A percentile compares a stretch with the other conserved stretches of the same genome.
phyloP scores from a whole-genome alignment of 2,888 invertebrate genomes.

The Hirtodrosophila confusa region DNA sequence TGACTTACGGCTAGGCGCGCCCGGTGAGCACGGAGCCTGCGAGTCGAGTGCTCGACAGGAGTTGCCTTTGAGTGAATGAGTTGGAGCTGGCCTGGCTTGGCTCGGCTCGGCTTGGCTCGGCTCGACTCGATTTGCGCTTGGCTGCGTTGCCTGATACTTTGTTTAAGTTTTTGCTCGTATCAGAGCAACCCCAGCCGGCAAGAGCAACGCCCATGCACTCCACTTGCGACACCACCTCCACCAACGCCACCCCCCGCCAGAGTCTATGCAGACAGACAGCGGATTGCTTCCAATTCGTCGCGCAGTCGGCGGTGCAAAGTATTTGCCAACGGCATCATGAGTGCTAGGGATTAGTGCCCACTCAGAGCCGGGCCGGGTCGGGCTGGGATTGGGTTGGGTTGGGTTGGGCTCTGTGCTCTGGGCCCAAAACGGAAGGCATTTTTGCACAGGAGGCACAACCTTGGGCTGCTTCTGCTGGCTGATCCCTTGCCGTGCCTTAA shows the following conservation, averaged over 20 bases:
- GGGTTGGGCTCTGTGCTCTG: conserved; percentile 17
- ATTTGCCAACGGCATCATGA: conserved; percentile 77
- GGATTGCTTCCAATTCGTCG: conserved; percentile 81
- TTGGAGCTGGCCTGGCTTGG: conserved; percentile 22
- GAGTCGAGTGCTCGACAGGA: conserved; percentile 57
- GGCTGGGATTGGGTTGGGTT: conserved; percentile 16
- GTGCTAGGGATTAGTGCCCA: conserved; percentile 75
- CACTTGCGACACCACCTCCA: conserved; percentile 36
- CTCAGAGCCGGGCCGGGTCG: conserved; percentile 39
- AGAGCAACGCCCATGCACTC: conserved; percentile 73
- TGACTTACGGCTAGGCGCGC: conserved; percentile 58
- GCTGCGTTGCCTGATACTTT: conserved; percentile 76
- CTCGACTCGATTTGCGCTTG: conserved; percentile 67
- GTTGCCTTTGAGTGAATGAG: conserved; percentile 40
- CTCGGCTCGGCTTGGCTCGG: conserved; percentile 2
- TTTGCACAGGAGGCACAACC: conserved; percentile 62
- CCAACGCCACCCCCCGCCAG: conserved; percentile 9
- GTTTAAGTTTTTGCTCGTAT: conserved; percentile 67
- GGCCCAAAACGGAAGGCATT: conserved; percentile 56
- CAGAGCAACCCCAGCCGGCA: conserved; percentile 57
- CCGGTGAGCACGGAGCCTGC: conserved; percentile 26
- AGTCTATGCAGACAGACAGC: conserved; percentile 72
- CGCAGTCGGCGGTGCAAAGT: conserved; percentile 79
- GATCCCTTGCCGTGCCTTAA: conserved; percentile 62
- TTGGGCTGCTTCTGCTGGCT: conserved; percentile 54